phyloP scores from a whole-genome alignment of 1,140 invertebrate species.

The Drosophila rhopaloa region DNA sequence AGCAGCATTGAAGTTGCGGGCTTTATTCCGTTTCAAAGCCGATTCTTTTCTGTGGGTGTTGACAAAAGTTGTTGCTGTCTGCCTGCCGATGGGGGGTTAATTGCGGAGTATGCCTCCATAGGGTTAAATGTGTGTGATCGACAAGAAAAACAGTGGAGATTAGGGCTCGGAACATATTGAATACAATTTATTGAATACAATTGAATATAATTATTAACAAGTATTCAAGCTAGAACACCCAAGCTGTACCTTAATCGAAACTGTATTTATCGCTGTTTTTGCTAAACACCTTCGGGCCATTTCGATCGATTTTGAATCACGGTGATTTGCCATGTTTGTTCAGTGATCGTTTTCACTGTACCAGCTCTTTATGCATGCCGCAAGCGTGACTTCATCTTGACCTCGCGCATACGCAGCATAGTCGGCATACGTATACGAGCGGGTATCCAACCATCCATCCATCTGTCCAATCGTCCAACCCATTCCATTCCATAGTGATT shows the following conservation, averaged over 20 bases:
- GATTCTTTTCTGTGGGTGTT: constrained; percentile 61
- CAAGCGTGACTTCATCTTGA: constrained; percentile 79
- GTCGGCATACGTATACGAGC: constrained; percentile 40
- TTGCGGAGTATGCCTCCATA: constrained; percentile 23
- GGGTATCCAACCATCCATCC: constrained; percentile 29
- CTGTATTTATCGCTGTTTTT: not conserved
- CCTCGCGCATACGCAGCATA: constrained; percentile 58
- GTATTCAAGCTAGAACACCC: not conserved
- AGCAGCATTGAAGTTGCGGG: constrained; percentile 54
- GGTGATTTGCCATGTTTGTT: constrained; percentile 33
- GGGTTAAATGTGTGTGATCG: constrained; percentile 45
- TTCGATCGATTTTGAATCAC: constrained; percentile 30
- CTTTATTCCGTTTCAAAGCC: constrained; percentile 41
- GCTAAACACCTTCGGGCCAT: not conserved
- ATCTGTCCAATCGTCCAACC: constrained; percentile 29
- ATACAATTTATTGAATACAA: too few relatives aligned
- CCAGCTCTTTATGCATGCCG: constrained; percentile 50
- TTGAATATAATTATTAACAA: too few relatives aligned
- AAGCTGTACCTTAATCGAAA: not conserved
- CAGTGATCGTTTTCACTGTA: constrained; percentile 41
- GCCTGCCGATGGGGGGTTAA: constrained; percentile 26
- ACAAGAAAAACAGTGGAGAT: constrained; percentile 6
- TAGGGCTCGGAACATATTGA: too few relatives aligned
- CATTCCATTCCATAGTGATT: constrained; percentile 25
- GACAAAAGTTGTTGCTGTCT: constrained; percentile 60